Evolutionary conservation across 2,797 vertebrate species (phyloP), one percentile per base, ranked within the genome.

Genomic region (Darevskia mixta): DNA sequence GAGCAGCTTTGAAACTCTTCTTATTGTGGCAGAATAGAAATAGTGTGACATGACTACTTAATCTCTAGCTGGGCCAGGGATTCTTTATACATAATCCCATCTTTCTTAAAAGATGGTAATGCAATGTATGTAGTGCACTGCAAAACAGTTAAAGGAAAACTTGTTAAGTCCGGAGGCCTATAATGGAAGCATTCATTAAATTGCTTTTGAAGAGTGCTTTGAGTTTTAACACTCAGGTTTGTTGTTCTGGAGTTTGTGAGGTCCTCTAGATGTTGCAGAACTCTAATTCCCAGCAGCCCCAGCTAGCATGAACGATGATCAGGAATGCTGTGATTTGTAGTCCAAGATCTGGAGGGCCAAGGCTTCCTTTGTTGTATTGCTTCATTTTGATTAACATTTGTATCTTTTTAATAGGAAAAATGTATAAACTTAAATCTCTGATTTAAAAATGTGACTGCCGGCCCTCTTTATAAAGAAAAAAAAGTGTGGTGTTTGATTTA

Each of bases 1-100:
- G 69, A 87, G 8, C 86, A 80, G 73, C 92, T 95, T 96, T 95
- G 91, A 94, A 94, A 93, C 78, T 81, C 76, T 93, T 94, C 94
- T 93, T 79, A 94, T 90, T 85, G 81, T 93, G 88, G 91, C 71
- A 90, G 90, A 85, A 87, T 79, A 91, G 92, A 93, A 92, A 64
- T 89, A 85, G 88, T 94, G 88, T 94, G 92, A 89, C 88, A 69
- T 93, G 93, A 91, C 91, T 94, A 64, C 76, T 92, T 94, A 94
- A 94, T 94, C 92, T 95, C 71, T 95, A 49, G 80, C 87, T 92
- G 88, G 66, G 89, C 90, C 86, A 92, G 80, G 72, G 79, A 85
- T 83, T 94, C 87, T 86, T 91, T 95, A 91, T 92, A 90, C 85
- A 88, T 91, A 93, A 94, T 95, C 88, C 86, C 10, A 32, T 90